Conservation (phyloP, 2,888 invertebrate genomes). For the Aporophyla lueneburgensis region DNA sequence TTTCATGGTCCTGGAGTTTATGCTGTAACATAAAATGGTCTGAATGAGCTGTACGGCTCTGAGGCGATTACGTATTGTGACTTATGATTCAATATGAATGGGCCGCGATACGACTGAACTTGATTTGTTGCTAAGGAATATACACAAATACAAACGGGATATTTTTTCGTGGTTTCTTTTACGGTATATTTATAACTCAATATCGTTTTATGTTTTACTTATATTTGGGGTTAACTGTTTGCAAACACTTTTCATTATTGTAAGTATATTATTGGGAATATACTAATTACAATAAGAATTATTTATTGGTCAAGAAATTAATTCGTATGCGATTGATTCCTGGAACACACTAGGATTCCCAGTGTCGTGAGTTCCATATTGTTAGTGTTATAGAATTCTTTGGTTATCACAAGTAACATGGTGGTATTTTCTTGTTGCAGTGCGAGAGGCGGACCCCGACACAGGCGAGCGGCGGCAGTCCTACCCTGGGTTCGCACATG, state of each 20-base stretch:
- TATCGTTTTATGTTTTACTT: slow-evolving; percentile 31
- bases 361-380: background rate
- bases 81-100: slow-evolving; percentile 78
- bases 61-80: slow-evolving; percentile 77
- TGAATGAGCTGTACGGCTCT: slow-evolving; percentile 76
- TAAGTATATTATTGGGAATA: background rate
- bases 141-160: slow-evolving; percentile 40
- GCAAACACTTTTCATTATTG: background rate
- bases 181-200: slow-evolving; percentile 24
- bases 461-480: slow-evolving; percentile 87
- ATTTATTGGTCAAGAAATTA: too few relatives aligned
- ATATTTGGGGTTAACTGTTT: slow-evolving; percentile 8
- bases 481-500: slow-evolving; percentile 85
- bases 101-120: slow-evolving; percentile 68
- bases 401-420: background rate
- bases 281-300: too few relatives aligned
- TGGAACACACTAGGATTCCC: too few relatives aligned
- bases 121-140: slow-evolving; percentile 67
- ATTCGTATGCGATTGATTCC: too few relatives aligned
- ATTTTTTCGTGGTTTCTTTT: slow-evolving; percentile 41
- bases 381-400: background rate
- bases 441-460: slow-evolving; percentile 89
- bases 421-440: slow-evolving; percentile 71
- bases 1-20: slow-evolving; percentile 85
- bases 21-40: slow-evolving; percentile 81